Evolutionary conservation across 2,888 invertebrate species (phyloP).

Genomic region (Eubasilissa splendida): DNA sequence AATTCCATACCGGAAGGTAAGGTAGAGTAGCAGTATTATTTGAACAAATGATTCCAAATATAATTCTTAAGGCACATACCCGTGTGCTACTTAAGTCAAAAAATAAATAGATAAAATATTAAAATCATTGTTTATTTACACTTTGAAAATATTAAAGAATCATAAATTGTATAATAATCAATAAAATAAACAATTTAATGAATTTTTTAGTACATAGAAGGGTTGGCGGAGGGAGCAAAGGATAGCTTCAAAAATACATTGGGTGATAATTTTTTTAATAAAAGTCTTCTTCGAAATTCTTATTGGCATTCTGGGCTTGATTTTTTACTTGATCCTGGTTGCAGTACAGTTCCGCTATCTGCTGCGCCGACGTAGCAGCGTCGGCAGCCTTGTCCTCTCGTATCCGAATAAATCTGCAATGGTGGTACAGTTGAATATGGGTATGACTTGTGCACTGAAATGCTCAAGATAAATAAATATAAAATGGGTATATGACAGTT

Average conservation of each 20-base stretch:
- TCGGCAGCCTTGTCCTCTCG: conserved; percentile 95
- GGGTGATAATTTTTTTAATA: conserved; percentile 65
- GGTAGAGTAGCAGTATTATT: too few relatives aligned
- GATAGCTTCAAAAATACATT: not conserved
- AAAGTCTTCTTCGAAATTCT: conserved; percentile 75
- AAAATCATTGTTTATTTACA: conserved; percentile 1
- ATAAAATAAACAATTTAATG: not conserved
- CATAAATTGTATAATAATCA: not conserved
- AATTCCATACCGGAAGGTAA: too few relatives aligned
- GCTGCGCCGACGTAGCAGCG: conserved; percentile 91
- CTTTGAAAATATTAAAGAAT: not conserved
- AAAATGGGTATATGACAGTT: too few relatives aligned
- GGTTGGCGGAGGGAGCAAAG: too few relatives aligned
- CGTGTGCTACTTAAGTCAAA: not conserved
- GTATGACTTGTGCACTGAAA: too few relatives aligned
- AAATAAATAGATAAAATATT: not conserved
- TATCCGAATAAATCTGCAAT: conserved; percentile 81
- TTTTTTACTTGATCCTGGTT: conserved; percentile 93
- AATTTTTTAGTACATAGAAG: too few relatives aligned
- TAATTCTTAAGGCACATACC: too few relatives aligned
- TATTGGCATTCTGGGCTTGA: conserved; percentile 62
- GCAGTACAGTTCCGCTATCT: conserved; percentile 92
- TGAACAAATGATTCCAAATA: too few relatives aligned
- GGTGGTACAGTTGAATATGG: not conserved
- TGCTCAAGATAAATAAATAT: too few relatives aligned